Base-by-base conservation (phyloP, 1,140 invertebrate genomes). In the Lordiphosa clarofinis region DNA sequence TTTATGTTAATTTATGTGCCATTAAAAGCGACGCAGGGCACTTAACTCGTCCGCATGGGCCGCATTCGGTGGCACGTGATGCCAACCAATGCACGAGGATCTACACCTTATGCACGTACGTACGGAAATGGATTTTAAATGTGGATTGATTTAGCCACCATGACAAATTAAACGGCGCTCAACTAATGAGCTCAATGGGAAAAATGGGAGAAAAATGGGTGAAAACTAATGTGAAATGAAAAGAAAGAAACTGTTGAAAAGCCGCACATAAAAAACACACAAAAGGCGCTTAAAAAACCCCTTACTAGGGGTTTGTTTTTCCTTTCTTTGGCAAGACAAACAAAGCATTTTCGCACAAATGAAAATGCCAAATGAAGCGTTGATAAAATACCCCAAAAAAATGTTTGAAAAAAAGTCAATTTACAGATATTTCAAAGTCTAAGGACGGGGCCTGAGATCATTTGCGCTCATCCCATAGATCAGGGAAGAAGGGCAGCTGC, bases 1-100 rank as follows among this genome's bases (percentile, higher is more conserved):
- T 69, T 84, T 84, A 82, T 82, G 76, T 59, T 84, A 82, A 82
- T 82, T 82, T 84, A 84, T 82, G 68, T 71, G 73, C 76, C 73
- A 76, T 82, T 82, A 76, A 82, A 81, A 76, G 73, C 76, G 62
- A 67, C 76, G 78, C 76, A 57, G 56, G 76, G 76, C 76, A 82
- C 76, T 81, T 81, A 81, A 81, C 76, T 81, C 76, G 67, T 72
- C 56, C 57, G 38, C 50, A 37, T 54, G 12, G 15, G 64, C 57
- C 58, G 42, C 38, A 42, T 24, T 24, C 4, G 1, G 4, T 24
- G 21, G 78, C 72, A 84, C 76, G 76, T 82, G 76, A 76, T 65
- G 59, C 59, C 11, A 28, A 21, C 6, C 24, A 38, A 52, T 19
- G 38, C 37, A 10, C 28, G 24, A 21, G 52, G 53, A 56, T 65